Evolutionary conservation across 2,888 invertebrate species (phyloP).

Genomic region (Sphaerophoria rueppellii): DNA sequence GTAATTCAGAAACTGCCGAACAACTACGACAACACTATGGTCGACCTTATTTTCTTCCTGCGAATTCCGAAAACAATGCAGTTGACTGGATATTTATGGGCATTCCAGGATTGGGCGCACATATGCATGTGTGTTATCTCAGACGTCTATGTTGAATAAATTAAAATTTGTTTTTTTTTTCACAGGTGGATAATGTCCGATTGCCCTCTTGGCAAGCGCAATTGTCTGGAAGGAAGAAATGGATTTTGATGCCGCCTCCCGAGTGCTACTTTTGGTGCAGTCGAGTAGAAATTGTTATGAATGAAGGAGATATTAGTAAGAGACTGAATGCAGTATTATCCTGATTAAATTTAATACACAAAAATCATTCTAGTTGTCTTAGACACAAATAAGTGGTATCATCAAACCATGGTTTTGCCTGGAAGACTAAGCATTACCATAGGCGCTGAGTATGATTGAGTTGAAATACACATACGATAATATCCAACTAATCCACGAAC

Average conservation of each 20-base stretch:
- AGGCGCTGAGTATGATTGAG: conserved; percentile 96
- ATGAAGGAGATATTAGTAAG: conserved; percentile 95
- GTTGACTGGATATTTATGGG: conserved; percentile 99
- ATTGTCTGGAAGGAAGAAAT: conserved; percentile 92
- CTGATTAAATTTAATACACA: conserved; percentile 51
- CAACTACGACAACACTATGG: conserved; percentile 90
- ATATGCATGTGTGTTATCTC: conserved; percentile 90
- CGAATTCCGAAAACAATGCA: conserved; percentile 92
- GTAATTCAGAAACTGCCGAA: conserved; percentile 91
- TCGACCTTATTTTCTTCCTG: conserved; percentile 94
- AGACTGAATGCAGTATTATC: neutral
- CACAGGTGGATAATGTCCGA: conserved; percentile 95
- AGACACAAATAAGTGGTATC: conserved; percentile 98
- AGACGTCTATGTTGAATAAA: neutral
- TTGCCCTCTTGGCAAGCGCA: conserved; percentile 99
- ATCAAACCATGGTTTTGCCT: conserved; percentile 93
- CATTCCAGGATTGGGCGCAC: conserved; percentile 95
- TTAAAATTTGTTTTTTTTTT: neutral
- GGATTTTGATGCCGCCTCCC: conserved; percentile 95
- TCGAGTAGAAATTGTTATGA: conserved; percentile 85
- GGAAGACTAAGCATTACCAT: conserved; percentile 97
- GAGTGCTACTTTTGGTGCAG: conserved; percentile 93
- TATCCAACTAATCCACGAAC: neutral
- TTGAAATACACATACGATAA: neutral
- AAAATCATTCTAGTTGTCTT: conserved; percentile 88